These are phyloP conservation scores for Scarus forsteni DNA, from an alignment of 2,797 vertebrate genomes.

Conservation along the genomic window DNA sequence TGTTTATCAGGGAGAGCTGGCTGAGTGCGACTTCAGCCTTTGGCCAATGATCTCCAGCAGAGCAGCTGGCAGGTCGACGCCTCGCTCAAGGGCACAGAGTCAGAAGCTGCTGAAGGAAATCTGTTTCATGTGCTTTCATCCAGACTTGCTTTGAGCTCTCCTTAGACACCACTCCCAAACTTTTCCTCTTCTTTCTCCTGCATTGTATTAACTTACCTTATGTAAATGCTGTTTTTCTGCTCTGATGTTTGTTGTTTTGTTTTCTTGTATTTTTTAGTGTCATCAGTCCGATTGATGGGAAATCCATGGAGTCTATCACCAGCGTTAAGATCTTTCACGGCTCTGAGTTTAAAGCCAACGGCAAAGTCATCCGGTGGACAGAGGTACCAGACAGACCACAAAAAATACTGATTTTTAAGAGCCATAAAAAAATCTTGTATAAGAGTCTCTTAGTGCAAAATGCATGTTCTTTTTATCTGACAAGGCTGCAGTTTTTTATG, in stretches of 20 bases:
- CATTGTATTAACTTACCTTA: no score
- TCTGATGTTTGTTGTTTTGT: neutral
- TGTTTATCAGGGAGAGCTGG: neutral
- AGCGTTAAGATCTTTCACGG: conserved; percentile 99
- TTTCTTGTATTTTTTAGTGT: conserved; percentile 81
- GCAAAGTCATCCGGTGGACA: conserved; percentile 98
- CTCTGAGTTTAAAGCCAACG: conserved; percentile 96
- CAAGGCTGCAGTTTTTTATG: conserved; percentile 1
- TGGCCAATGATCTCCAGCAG: neutral
- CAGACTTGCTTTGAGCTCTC: neutral
- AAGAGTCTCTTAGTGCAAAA: neutral
- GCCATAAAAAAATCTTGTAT: neutral
- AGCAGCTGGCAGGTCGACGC: conserved; percentile 24
- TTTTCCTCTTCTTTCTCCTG: no score
- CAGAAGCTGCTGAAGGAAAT: neutral
- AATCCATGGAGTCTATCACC: conserved; percentile 96
- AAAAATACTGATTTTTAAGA: no score
- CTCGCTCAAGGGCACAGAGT: neutral
- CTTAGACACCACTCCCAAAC: no score
- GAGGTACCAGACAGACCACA: conserved; percentile 83
- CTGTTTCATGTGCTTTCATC: neutral
- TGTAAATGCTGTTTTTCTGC: neutral
- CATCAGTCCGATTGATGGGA: conserved; percentile 96
- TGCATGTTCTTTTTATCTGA: neutral
- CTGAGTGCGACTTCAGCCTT: neutral